Evolutionary conservation across 2,113 vertebrate species (phyloP).

Genomic region (Oenanthe oenanthe): DNA sequence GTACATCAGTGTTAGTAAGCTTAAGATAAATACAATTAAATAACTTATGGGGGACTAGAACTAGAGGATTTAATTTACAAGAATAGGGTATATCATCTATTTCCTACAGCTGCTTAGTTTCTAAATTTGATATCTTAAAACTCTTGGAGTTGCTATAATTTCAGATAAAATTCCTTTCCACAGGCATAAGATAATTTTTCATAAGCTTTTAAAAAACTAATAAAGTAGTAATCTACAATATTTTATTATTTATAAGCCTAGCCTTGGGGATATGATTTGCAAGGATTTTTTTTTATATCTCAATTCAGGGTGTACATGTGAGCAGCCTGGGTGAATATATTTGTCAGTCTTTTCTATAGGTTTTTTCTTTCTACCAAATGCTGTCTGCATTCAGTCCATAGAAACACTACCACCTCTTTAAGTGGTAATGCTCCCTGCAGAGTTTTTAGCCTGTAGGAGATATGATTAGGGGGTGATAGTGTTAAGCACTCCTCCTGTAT

Average conservation of each 20-base stretch:
- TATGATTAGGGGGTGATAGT: slow-evolving; percentile 83
- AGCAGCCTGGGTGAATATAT: slow-evolving; percentile 26
- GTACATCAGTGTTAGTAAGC: slow-evolving; percentile 39
- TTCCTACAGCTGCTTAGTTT: slow-evolving; percentile 60
- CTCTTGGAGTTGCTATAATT: slow-evolving; percentile 74
- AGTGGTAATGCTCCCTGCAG: slow-evolving; percentile 71
- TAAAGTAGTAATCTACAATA: slow-evolving; percentile 76
- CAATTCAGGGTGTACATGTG: slow-evolving; percentile 30
- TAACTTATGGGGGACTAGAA: slow-evolving; percentile 46
- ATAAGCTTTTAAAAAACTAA: slow-evolving; percentile 78
- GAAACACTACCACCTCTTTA: slow-evolving; percentile 60
- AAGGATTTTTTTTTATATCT: slow-evolving; percentile 65
- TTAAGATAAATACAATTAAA: slow-evolving; percentile 48
- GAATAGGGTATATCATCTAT: slow-evolving; percentile 10
- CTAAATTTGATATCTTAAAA: slow-evolving; percentile 70
- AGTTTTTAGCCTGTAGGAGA: slow-evolving; percentile 80
- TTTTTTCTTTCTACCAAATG: slow-evolving; percentile 18
- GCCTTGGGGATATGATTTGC: slow-evolving; percentile 73
- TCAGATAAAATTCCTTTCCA: slow-evolving; percentile 79
- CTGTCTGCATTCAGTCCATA: slow-evolving; percentile 44
- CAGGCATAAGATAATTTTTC: slow-evolving; percentile 79
- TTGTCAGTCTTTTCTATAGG: slow-evolving; percentile 47
- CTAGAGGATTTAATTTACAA: slow-evolving; percentile 68
- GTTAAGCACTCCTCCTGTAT: slow-evolving; percentile 81
- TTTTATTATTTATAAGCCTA: slow-evolving; percentile 79